Evolutionary conservation across 35 echinoderm and acorn worm genomes (phyloP).

Genomic region (Apostichopus parvimensis): DNA sequence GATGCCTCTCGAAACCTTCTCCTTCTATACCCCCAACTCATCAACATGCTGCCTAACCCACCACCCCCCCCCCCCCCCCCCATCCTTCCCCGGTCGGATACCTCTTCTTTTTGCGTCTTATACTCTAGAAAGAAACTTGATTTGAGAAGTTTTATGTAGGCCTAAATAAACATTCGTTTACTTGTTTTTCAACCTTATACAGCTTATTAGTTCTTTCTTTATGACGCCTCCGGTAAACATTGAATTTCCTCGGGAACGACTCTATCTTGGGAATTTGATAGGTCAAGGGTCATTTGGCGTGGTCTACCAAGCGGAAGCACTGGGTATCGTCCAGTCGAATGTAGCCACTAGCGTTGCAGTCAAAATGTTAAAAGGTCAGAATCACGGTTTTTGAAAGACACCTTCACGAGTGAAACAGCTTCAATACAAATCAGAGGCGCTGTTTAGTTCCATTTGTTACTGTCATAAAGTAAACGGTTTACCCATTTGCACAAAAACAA

Average conservation of each 20-base stretch:
- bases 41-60: background rate
- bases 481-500: too few relatives aligned
- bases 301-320: constrained; percentile 62
- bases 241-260: constrained; percentile 61
- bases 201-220: constrained; percentile 57
- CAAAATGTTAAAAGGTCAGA: constrained; percentile 76
- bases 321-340: constrained; percentile 51
- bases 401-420: background rate
- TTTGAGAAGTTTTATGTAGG: too few relatives aligned
- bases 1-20: too few relatives aligned
- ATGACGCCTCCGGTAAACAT: constrained; percentile 22
- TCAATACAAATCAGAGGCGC: background rate
- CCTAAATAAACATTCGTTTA: background rate
- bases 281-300: constrained; percentile 77
- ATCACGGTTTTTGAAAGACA: too few relatives aligned
- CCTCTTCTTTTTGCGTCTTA: background rate
- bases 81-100: background rate
- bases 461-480: too few relatives aligned
- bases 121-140: too few relatives aligned
- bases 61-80: background rate
- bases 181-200: background rate
- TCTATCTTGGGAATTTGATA: constrained; percentile 47
- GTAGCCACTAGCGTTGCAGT: constrained; percentile 61
- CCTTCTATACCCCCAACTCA: background rate
- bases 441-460: too few relatives aligned